Evolutionary conservation across 2,113 vertebrate species (phyloP), one percentile per base, ranked within the genome.

Genomic region (Gadus macrocephalus): DNA sequence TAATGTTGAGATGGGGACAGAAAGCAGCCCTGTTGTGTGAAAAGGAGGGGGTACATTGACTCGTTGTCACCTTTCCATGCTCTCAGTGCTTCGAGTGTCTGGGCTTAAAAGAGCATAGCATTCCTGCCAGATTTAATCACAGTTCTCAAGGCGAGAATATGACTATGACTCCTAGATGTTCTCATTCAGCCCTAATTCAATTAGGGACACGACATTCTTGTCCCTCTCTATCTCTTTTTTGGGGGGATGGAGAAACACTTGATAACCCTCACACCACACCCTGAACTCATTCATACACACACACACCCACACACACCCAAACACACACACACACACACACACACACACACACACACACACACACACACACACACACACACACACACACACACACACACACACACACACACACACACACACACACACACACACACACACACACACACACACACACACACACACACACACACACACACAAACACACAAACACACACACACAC

Each of bases 121-220:
- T 22, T 88, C 76, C 83, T 87, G 85, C 87, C 88, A 89, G 87
- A 89, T 84, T 83, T 85, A 88, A 83, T 85, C 86, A 90, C 64
- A 75, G 86, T 88, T 91, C 84, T 89, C 74, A 76, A 80, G 74
- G 79, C 80, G 81, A 87, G 83, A 84, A 81, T 88, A 84, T 88
- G 86, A 88, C 89, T 35, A 86, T 87, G 78, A 84, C 85, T 49
- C 79, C 75, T 81, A 73, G 61, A 78, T 82, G 86, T 81, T 82
- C 83, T 85, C 84, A 86, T 86, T 84, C 84, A 69, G 69, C 73
- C 62, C 81, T 92, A 92, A 93, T 91, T 91, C 78, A 92, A 92
- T 93, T 90, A 91, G 79, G 66, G 76, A 82, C 69, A 4, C 3
- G 27, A 70, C 16, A 73, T 73, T 65, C n/a, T 68, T 67, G 55